Evolutionary conservation across 23 tunicate genomes (phyloP).

Genomic region (Oikopleura albicans): DNA sequence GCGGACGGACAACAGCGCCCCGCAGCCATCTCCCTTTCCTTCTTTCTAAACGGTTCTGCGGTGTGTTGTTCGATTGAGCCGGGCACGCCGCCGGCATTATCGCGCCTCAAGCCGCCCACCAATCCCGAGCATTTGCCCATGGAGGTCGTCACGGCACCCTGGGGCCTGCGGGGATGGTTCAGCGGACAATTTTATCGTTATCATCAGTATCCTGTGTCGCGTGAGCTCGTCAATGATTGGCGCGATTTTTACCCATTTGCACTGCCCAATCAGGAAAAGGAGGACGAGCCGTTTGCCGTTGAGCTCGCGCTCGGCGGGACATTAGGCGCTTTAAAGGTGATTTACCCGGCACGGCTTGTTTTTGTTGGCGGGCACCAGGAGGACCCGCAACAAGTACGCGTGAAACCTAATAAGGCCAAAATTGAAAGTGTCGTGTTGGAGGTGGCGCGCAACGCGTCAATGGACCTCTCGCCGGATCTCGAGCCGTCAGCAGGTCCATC

Average conservation of each 20-base stretch:
- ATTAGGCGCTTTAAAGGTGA: not conserved
- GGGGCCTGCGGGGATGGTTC: slow-evolving; percentile 4
- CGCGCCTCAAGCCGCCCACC: not conserved
- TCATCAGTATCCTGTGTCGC: not conserved
- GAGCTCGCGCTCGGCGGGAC: not conserved
- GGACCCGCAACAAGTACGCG: not conserved
- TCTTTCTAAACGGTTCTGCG: not conserved
- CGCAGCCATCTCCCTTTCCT: no score
- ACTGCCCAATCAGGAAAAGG: not conserved
- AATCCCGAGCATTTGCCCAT: not conserved
- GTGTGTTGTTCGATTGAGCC: slow-evolving; percentile 15
- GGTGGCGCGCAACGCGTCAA: not conserved
- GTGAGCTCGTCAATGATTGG: not conserved
- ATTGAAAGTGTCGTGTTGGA: slow-evolving; percentile 3
- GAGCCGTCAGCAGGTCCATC: not conserved
- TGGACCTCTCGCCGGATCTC: not conserved
- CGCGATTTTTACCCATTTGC: not conserved
- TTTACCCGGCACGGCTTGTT: slow-evolving; percentile 16
- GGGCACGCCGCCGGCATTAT: not conserved
- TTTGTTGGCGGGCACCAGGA: not conserved
- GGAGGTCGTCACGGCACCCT: not conserved
- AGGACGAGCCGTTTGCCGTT: slow-evolving; percentile 10
- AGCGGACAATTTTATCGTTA: not conserved
- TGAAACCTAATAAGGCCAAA: not conserved
- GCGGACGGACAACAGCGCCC: no score